Evolutionary conservation across 2,888 invertebrate genomes (phyloP), one percentile per base, ranked within the genome.

Genomic region (Acanthosepion pharaonis): DNA sequence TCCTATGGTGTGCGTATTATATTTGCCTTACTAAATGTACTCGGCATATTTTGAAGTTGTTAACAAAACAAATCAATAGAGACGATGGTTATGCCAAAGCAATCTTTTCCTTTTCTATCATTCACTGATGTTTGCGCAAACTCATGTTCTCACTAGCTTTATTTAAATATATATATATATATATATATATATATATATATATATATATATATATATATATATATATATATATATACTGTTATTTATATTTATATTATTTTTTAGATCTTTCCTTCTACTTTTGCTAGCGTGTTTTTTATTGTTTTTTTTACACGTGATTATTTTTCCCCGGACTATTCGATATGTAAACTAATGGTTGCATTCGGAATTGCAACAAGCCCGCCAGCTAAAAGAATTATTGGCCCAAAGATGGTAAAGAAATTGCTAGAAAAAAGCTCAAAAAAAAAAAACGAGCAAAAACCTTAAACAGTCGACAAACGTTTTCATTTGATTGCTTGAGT

Each of bases 361-460:
- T 78, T n/a, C n/a, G n/a, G 78, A 78, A 78, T 78, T 78, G 78
- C n/a, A 78, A 78, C n/a, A 78, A 78, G n/a, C 78, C 78, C 78
- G n/a, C n/a, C 15, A 78, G 78, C 78, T 33, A n/a, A 78, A 78
- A 78, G 78, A 78, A 78, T 78, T 78, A 78, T 78, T n/a, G 11
- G 4, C 78, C n/a, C n/a, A 33, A 78, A 78, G 78, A 33, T 78
- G n/a, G n/a, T 33, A 18, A 33, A 78, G 28, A 78, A 78, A 78
- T n/a, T 15, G 33, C 18, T 78, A 9, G n/a, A 33, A n/a, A 78
- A n/a, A 11, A 4, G 2, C 23, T 23, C 20, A 78, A n/a, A 2
- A 33, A 33, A 78, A 78, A 8, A 78, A 5, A 78, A 28, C 25
- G 5, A 15, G 15, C 5, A 28, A 78, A 28, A n/a, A 78, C 3